Evolutionary conservation across 2,888 invertebrate genomes (phyloP).

Genomic region (Acronicta psi): DNA sequence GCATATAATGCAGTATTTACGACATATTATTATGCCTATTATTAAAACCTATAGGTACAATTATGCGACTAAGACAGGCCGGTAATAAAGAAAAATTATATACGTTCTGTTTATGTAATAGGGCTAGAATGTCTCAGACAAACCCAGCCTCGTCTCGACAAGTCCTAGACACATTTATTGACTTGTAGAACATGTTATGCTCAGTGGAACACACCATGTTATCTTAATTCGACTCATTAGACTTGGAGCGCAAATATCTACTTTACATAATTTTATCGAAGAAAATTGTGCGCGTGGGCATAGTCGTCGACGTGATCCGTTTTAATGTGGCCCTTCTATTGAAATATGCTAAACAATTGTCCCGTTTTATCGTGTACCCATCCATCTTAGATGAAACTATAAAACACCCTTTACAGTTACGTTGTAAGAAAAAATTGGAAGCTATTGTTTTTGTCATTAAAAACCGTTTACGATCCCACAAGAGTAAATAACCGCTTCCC

Average conservation of each 20-base stretch:
- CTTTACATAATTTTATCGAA: constrained; percentile 85
- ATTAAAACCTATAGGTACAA: constrained; percentile 41
- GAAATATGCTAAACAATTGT: constrained; percentile 76
- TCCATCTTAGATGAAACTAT: constrained; percentile 46
- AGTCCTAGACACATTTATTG: constrained; percentile 77
- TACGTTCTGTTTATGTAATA: constrained; percentile 48
- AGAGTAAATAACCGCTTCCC: constrained; percentile 72
- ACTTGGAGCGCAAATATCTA: constrained; percentile 78
- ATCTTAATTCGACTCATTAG: constrained; percentile 85
- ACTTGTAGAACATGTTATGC: constrained; percentile 75
- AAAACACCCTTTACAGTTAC: constrained; percentile 44
- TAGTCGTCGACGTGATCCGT: constrained; percentile 71
- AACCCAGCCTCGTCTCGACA: constrained; percentile 69
- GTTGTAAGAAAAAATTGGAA: constrained; percentile 45
- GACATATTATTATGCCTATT: constrained; percentile 29
- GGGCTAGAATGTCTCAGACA: constrained; percentile 47
- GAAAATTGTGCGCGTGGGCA: constrained; percentile 83
- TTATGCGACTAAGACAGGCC: constrained; percentile 39
- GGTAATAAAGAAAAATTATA: constrained; percentile 49
- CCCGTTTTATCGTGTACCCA: constrained; percentile 55
- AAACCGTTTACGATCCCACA: constrained; percentile 71
- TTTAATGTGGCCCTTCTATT: constrained; percentile 78
- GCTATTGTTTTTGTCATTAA: constrained; percentile 67
- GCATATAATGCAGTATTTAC: too few relatives aligned
- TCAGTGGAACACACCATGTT: constrained; percentile 69